phyloP scores from a whole-genome alignment of 2,113 vertebrate genomes.

The Orientallactaga bullata region DNA sequence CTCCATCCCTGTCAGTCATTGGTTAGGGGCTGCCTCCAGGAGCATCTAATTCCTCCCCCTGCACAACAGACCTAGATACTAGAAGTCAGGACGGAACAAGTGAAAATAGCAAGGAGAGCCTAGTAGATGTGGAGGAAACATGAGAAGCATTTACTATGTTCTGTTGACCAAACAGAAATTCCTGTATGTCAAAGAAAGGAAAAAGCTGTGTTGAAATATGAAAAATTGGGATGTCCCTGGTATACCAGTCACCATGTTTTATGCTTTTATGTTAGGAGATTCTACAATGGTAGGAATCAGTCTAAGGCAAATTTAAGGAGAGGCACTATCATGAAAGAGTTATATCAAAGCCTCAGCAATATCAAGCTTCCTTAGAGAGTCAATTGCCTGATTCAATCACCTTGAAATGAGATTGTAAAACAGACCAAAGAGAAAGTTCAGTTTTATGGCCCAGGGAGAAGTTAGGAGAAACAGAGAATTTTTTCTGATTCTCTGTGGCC shows the following conservation, averaged over 20 bases:
- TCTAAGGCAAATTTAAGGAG: slow-evolving; percentile 16
- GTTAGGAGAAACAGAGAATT: background rate
- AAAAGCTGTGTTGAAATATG: background rate
- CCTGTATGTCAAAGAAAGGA: background rate
- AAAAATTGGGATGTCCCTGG: background rate
- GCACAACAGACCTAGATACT: background rate
- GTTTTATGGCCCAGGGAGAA: background rate
- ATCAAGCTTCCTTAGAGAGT: slow-evolving; percentile 1
- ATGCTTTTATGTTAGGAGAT: background rate
- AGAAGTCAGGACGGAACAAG: background rate
- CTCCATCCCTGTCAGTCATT: background rate
- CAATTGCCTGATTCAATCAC: background rate
- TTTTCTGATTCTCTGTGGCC: background rate
- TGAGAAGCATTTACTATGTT: background rate
- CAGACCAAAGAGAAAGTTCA: background rate
- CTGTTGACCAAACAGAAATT: slow-evolving; percentile 27
- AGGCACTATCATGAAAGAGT: background rate
- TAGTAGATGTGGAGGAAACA: background rate
- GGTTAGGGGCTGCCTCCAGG: background rate
- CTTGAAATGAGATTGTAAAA: background rate
- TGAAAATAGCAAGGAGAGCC: background rate
- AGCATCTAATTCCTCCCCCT: background rate
- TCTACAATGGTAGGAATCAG: background rate
- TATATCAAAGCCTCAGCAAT: background rate
- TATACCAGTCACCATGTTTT: background rate